Evolutionary conservation across 2,888 invertebrate species (phyloP).

Genomic region (Antitype chi): DNA sequence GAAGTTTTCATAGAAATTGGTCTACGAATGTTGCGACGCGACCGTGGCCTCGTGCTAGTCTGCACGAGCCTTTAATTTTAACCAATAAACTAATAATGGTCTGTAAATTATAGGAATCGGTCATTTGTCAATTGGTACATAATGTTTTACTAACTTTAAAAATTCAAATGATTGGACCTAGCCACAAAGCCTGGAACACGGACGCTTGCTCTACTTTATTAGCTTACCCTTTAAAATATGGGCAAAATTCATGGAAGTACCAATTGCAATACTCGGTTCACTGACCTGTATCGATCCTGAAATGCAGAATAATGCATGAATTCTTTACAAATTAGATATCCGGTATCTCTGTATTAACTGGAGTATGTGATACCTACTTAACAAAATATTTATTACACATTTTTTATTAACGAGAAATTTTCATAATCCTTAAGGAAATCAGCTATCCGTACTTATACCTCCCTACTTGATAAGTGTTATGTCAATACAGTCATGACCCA

Average conservation of each 20-base stretch:
- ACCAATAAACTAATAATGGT: too few species aligned
- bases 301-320: background rate
- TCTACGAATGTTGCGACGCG: too few species aligned
- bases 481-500: background rate
- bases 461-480: background rate
- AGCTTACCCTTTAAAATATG: background rate
- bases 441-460: background rate
- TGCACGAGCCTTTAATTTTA: too few species aligned
- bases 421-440: conserved; percentile 10
- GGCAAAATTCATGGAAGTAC: background rate
- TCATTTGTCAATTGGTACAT: background rate
- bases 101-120: too few species aligned
- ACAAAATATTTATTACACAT: conserved; percentile 1
- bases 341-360: background rate
- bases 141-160: background rate
- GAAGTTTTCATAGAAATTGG: too few species aligned
- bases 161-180: background rate
- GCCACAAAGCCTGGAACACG: background rate
- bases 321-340: background rate
- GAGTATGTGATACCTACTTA: background rate
- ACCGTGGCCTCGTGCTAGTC: too few species aligned
- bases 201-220: background rate
- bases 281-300: conserved; percentile 1
- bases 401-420: background rate
- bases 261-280: conserved; percentile 15